Base-by-base conservation (phyloP, 1,140 invertebrate species). In the Euborellia annulipes region DNA sequence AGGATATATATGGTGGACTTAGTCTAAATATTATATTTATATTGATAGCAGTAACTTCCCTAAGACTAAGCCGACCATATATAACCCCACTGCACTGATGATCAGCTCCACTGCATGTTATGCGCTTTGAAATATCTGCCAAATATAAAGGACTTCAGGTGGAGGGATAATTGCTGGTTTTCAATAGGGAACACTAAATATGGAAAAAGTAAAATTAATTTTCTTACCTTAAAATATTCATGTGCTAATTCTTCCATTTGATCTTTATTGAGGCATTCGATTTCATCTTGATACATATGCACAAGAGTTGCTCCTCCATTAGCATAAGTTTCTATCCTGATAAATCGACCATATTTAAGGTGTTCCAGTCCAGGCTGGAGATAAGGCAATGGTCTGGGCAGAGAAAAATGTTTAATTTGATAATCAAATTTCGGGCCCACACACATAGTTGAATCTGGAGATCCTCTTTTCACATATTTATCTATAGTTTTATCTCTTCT, bases 281-380 rank as follows among this genome's bases (percentile, higher is more conserved):
- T 79, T 65, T 97, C 87, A 55, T 92, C 79, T 62, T 95, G 89
- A 64, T 93, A 91, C 59, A 92, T 73, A 66, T 92, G 88, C 27
- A 97, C 75, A 7, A 94, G 79, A 30, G 79, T 75, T 2, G 90
- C 93, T 20, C 90, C 92, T n/a, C 94, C 94, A 68, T 98, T 98
- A 1, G 88, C 78, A 67, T 96, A 89, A 1, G 79, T 82, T 65
- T 98, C 92, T 52, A 94, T 73, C 50, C 86, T 78, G 59, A 90
- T 83, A 53, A 77, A 83, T 47, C 77, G 68, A 39, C 75, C 71
- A 58, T 81, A 86, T 55, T 80, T 83, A 17, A 82, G 59, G 56
- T 72, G 66, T 50, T 72, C 67, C 22, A 72, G 53, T 2, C 66
- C 61, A 39, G 62, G 58, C 45, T 56, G 56, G 3, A 65, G 66